Conservation (phyloP, 2,888 invertebrate species). For the Nomada fucata region DNA sequence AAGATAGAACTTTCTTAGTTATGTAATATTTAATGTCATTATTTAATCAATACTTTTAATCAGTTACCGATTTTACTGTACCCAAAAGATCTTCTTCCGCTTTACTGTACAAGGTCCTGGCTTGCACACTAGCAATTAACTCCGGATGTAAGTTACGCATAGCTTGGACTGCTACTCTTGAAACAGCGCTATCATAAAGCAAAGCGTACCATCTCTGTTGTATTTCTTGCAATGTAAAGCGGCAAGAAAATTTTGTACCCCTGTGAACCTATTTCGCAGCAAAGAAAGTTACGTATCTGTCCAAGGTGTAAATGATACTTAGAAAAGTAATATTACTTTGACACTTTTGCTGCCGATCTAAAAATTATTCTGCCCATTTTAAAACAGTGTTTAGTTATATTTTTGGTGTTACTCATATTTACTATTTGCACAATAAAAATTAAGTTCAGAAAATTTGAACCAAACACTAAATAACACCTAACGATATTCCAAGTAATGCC, state of each 20-base stretch:
- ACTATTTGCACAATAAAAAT: too few species aligned
- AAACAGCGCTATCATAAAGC: slow-evolving; percentile 97
- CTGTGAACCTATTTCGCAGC: slow-evolving; percentile 88
- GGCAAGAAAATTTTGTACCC: slow-evolving; percentile 97
- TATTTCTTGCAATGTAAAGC: slow-evolving; percentile 96
- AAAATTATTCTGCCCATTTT: too few species aligned
- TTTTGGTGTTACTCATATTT: too few species aligned
- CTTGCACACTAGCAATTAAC: slow-evolving; percentile 93
- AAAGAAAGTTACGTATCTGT: neutral
- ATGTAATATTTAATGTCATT: too few species aligned
- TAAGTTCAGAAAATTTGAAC: too few species aligned
- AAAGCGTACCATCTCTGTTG: slow-evolving; percentile 98
- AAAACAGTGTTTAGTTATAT: too few species aligned
- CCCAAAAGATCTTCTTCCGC: slow-evolving; percentile 95
- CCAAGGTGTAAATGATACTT: too few species aligned
- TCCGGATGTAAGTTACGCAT: slow-evolving; percentile 98
- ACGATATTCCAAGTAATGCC: too few species aligned
- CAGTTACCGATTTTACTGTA: slow-evolving; percentile 90
- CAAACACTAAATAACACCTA: neutral
- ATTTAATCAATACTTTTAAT: neutral
- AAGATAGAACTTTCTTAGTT: too few species aligned
- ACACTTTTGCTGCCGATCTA: too few species aligned
- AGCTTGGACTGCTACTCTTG: slow-evolving; percentile 95
- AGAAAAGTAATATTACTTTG: too few species aligned
- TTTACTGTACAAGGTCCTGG: slow-evolving; percentile 94